phyloP scores from a whole-genome alignment of 2,888 invertebrate species.

The Trachelus troglodyta region DNA sequence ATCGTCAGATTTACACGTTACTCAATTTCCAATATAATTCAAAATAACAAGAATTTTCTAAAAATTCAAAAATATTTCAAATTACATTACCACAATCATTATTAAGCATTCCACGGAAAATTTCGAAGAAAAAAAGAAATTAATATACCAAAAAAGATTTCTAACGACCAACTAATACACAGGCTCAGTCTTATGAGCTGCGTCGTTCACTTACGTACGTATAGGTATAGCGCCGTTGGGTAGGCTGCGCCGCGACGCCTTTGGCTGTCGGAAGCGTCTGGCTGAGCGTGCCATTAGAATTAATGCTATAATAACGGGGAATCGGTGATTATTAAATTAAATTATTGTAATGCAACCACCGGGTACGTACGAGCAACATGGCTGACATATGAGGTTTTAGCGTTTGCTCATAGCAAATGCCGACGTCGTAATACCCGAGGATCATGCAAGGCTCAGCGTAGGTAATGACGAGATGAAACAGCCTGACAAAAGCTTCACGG shows the following conservation, averaged over 20 bases:
- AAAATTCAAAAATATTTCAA: no score
- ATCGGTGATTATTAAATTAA: conserved; percentile 58
- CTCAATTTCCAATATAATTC: not conserved
- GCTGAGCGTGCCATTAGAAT: conserved; percentile 50
- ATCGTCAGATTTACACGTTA: not conserved
- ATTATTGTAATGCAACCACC: conserved; percentile 49
- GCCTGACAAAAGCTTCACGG: no score
- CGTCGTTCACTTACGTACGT: not conserved
- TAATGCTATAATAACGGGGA: conserved; percentile 53
- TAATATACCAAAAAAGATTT: not conserved
- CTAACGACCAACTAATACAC: not conserved
- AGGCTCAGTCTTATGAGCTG: not conserved
- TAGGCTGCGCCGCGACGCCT: not conserved
- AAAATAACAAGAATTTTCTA: no score
- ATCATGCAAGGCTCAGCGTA: not conserved
- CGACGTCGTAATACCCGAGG: not conserved
- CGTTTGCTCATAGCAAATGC: not conserved
- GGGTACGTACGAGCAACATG: not conserved
- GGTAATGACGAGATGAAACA: not conserved
- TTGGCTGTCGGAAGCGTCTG: conserved; percentile 39
- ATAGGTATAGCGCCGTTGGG: not conserved
- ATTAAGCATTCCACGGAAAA: no score
- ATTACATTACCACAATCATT: no score
- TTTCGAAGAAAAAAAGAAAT: not conserved
- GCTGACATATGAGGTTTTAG: not conserved